Percentiles rank a stretch among this genome's conserved stretches.
Conservation (phyloP, 2,888 invertebrate species). For the Tiliacea aurago region DNA sequence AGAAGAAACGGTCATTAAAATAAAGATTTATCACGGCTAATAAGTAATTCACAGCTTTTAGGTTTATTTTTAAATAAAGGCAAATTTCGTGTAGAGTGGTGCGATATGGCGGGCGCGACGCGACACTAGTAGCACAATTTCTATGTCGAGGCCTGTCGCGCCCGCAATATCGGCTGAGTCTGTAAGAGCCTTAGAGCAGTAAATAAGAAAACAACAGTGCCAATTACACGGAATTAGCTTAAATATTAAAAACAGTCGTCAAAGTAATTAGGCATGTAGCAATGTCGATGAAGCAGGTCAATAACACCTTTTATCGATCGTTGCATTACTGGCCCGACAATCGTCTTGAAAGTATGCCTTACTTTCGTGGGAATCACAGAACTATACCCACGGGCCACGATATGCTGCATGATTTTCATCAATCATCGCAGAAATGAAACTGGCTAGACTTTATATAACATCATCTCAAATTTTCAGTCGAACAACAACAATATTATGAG, state of each 20-base stretch:
- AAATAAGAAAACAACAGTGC: constrained; percentile 7
- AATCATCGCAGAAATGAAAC: neutral
- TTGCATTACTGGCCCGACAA: neutral
- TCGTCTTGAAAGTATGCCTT: constrained; percentile 11
- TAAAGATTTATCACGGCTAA: too few species aligned
- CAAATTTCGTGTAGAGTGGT: too few species aligned
- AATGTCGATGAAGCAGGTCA: constrained; percentile 45
- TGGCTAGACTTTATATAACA: neutral
- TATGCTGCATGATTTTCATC: constrained; percentile 2
- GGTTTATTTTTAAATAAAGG: neutral
- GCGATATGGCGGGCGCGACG: too few species aligned
- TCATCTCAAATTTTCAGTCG: neutral
- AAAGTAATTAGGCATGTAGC: constrained; percentile 14
- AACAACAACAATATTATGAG: neutral
- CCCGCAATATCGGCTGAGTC: too few species aligned
- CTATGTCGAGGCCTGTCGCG: too few species aligned
- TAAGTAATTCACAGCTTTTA: neutral
- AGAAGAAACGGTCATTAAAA: neutral
- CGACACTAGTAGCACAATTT: too few species aligned
- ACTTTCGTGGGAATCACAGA: constrained; percentile 1
- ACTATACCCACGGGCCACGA: neutral
- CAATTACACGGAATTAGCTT: constrained; percentile 26
- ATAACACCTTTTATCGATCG: constrained; percentile 31
- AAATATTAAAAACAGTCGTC: constrained; percentile 8
- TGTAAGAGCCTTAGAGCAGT: too few species aligned